Evolutionary conservation across 2,888 invertebrate species (phyloP).

Genomic region (Noctua fimbriata): DNA sequence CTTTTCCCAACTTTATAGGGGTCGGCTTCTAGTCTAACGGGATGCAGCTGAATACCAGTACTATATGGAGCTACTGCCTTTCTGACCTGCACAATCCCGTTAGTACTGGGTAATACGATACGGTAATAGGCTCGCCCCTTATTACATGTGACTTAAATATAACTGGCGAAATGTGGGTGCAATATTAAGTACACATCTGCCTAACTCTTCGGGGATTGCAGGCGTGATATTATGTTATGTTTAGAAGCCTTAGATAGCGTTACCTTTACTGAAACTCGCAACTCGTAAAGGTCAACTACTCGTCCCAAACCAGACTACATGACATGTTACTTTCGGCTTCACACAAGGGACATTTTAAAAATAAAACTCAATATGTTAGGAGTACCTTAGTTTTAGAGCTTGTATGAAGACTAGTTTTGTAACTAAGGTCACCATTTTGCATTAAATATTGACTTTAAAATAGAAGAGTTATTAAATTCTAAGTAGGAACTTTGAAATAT

Average conservation of each 20-base stretch:
- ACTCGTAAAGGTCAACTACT: slow-evolving; percentile 34
- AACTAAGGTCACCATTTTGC: not conserved
- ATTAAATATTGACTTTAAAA: not conserved
- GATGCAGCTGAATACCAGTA: no score
- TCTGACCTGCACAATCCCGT: no score
- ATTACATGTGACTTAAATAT: no score
- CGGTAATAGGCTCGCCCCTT: no score
- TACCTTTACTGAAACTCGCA: not conserved
- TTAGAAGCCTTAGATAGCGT: slow-evolving; percentile 9
- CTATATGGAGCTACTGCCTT: no score
- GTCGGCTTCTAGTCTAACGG: no score
- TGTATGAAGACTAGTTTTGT: not conserved
- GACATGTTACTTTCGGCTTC: slow-evolving; percentile 25
- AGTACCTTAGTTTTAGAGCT: not conserved
- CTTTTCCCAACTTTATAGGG: no score
- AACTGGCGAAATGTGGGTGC: no score
- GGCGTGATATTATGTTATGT: not conserved
- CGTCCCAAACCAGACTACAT: slow-evolving; percentile 29
- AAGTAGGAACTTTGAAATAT: no score
- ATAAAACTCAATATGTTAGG: slow-evolving; percentile 15
- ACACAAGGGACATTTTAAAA: slow-evolving; percentile 33
- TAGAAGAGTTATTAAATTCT: not conserved
- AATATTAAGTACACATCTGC: no score
- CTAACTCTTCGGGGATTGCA: no score
- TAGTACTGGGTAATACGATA: no score